Base-by-base conservation (phyloP, 2,797 vertebrate genomes). In the Ctenochaetus hawaiiensis region DNA sequence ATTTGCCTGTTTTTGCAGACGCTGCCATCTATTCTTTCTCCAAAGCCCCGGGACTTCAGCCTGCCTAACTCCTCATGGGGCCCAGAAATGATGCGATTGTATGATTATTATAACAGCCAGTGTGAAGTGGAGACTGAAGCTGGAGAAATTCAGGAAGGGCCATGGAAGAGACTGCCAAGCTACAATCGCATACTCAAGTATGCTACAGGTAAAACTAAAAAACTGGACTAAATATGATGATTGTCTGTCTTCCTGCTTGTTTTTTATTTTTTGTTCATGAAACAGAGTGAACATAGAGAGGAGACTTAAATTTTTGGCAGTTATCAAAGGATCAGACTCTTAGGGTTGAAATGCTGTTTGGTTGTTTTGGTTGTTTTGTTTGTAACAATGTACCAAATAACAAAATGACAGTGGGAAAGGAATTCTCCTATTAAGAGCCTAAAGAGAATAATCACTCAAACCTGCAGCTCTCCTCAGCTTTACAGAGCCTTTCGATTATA, bases 31-130 rank as follows among this genome's bases (percentile, higher is more conserved):
- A 39, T 82, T 1, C 92, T 93, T 52, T 81, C 56, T 23, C 54
- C 37, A 2, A 84, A 84, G 63, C 82, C 89, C 0, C 85, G 77
- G 22, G 96, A 97, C 83, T 96, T 94, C 66, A 95, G 96, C 72
- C 81, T 95, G 53, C 96, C 96, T 1, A 97, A 97, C 83, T 77
- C 94, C 7, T 96, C 95, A 1, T 97, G 96, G 96, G 83, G 89
- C 52, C 48, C 94, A 12, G 95, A 96, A 68, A 96, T 97, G 94
- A 81, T 75, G 80, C 83, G 59, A 6, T 57, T 95, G 62, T 96
- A 96, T 23, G 84, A 96, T 2, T 89, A 93, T 51, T 96, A 95
- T 58, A 90, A 91, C 81, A 91, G 85, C 54, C 85, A 90, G 62
- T 94, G 94, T 84, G 90, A 91, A 60, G 60, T 26, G n/a, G 85